Evolutionary conservation across 2,888 invertebrate species (phyloP), one percentile per base, ranked within the genome.

Genomic region (Limenitis camilla): DNA sequence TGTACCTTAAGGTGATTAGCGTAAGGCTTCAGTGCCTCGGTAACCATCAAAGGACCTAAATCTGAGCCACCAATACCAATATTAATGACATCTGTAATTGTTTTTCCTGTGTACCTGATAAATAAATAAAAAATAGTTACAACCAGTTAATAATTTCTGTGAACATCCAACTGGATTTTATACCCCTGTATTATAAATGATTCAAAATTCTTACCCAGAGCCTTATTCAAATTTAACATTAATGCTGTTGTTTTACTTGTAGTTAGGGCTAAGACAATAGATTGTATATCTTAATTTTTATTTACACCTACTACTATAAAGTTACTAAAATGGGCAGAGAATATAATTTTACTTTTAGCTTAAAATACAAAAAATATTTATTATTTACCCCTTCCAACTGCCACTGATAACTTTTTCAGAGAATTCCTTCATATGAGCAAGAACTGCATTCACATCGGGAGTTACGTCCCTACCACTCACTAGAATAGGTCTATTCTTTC

Each of bases 11-110:
- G 92, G 1, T 97, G 97, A 66, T 93, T 90, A 64, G 93, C 93
- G 72, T 93, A 98, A 9, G 96, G 94, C 69, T 97, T 96, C 49
- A 99, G 88, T 0, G 99, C 98, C 85, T 99, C 99, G 0, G 98
- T 98, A 40, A 98, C 99, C 99, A 99, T 99, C 42, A 98, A 88
- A 0, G 99, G 99, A 2, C 99, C 99, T 74, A 99, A 90, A 88
- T 99, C 99, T 1, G 99, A 99, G 35, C 99, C 99, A 32, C 99
- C 99, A 71, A 99, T 99, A 55, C 99, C 99, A 79, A 99, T 99
- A 81, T 99, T 99, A 55, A 99, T 94, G 36, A 99, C 96, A 88
- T 99, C 98, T 43, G 96, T 97, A 56, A 99, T 99, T 55, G 93
- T 81, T 82, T 98, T 96, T 11, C 98, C 98, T 0, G 97, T 96